Evolutionary conservation across 2,888 invertebrate species (phyloP), one percentile per base, ranked within the genome.

Genomic region (Odiellus spinosus): DNA sequence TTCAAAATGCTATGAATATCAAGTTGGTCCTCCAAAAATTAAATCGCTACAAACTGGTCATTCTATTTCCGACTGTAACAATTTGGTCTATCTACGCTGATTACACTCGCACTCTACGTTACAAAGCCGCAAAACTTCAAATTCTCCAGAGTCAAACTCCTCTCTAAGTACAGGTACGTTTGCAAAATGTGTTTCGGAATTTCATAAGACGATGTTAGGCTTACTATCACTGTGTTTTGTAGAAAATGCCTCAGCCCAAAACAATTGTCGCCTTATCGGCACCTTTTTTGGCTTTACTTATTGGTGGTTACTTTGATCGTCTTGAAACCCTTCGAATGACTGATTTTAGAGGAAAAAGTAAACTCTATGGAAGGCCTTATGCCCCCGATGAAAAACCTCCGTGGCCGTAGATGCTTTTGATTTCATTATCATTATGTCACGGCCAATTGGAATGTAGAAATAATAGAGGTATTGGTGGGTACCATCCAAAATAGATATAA

Each of bases 101-200:
- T 63, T 80, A 76, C 71, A 73, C 68, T 46, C 76, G 76, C 58
- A 86, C 85, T 0, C 75, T 71, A 56, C 67, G 73, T 67, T 85
- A 81, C 78, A 85, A 85, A 61, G 62, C 62, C 38, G 60, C 67
- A 49, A 64, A 68, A 49, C 56, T 55, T 26, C 39, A 44, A 21
- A 17, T 46, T 26, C 26, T 26, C 8, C 5, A 26, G 8, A 8
- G 5, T 8, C 4, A 26, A 6, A 4, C 26, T 6, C 8, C 26
- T 6, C 26, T 26, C 4, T 8, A 26, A 26, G 26, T 26, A 26
- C 26, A 26, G 8, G 26, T 26, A 26, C 26, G 26, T 8, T 26
- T 26, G 4, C n/a, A n/a, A n/a, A n/a, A n/a, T n/a, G n/a, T n/a
- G n/a, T n/a, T n/a, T n/a, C n/a, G n/a, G n/a, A n/a, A n/a, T n/a